Evolutionary conservation across 2,888 invertebrate species (phyloP), one percentile per base, ranked within the genome.

Genomic region (Lepeophtheirus nordmannii): DNA sequence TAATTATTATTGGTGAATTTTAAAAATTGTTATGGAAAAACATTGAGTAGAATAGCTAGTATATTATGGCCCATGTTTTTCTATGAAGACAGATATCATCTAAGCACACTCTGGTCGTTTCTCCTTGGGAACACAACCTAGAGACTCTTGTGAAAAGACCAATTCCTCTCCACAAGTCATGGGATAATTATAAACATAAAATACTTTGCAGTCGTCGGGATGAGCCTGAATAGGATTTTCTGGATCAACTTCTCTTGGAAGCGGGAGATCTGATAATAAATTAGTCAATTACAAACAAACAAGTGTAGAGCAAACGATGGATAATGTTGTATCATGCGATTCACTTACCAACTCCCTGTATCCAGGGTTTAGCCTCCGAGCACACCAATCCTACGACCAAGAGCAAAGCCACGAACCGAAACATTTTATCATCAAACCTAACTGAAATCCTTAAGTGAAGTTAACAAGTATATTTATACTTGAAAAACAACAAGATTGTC

Each of bases 81-180:
- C 7, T 30, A 30, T 30, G 30, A 7, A 30, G n/a, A n/a, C n/a
- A 30, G 2, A 5, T 30, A 30, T 5, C 7, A 30, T 22, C 30
- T 58, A 58, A 58, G 58, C 58, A 22, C 58, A 58, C 58, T 58
- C 58, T 23, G 58, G 58, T 8, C 58, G 22, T 7, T 62, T 30
- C 40, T 62, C 62, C 7, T 40, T 40, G 41, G 62, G 22, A 20
- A 46, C 62, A 46, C 62, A 62, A 9, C 40, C 41, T 17, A 62
- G 46, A 14, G 17, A 12, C 20, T 62, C 62, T 17, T n/a, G 10
- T 12, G n/a, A 20, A 23, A 62, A 62, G 17, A n/a, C 62, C 23
- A 22, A 23, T 5, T 30, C 62, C 30, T 62, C 62, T n/a, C 62
- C 62, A 22, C 62, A 62, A 41, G 62, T 40, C 62, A 62, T 62